Evolutionary conservation across 2,797 vertebrate species (phyloP), one percentile per base, ranked within the genome.

Genomic region (Thalassophryne amazonica): DNA sequence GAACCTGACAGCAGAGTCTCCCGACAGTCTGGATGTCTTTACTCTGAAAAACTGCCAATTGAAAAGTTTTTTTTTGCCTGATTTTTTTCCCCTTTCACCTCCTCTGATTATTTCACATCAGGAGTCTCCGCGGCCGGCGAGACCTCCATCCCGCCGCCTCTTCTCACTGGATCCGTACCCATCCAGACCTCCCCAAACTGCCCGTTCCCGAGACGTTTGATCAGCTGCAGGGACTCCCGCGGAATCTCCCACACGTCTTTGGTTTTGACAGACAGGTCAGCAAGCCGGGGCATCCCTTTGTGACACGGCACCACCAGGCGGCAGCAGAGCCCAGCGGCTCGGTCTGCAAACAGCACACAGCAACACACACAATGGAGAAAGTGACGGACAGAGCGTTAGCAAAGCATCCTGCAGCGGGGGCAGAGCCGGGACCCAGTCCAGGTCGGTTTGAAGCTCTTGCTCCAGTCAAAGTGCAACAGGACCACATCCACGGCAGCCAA

Each of bases 181-280:
- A 97, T 98, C 96, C 95, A 98, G 89, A 98, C 95, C 95, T 98
- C 96, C 94, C 95, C 95, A 91, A 98, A 98, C 91, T 98, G 95
- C 91, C 96, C 95, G 73, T 97, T 97, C 82, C 96, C 96, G 63
- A 98, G 93, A 81, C 94, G 94, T 91, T 96, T 96, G 92, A 98
- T 94, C 84, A 98, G 93, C 88, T 95, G 95, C 83, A 98, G 92
- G 33, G 94, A 97, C 88, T 97, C 94, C 85, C 95, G 92, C 54
- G 93, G 94, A 81, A 98, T 97, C 91, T 98, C 96, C 95, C 96
- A 98, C 88, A 97, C 94, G 77, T 98, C 96, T 95, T 96, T 97
- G 92, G 96, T 98, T 96, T 98, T 98, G 92, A 98, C 93, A 64
- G 96, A 98, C 86, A 98, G 93, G 93, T 98, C 96, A 63, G 94